These are phyloP conservation scores for Ochotona princeps DNA, from an alignment of 2,113 vertebrate genomes.

Conservation along the genomic window DNA sequence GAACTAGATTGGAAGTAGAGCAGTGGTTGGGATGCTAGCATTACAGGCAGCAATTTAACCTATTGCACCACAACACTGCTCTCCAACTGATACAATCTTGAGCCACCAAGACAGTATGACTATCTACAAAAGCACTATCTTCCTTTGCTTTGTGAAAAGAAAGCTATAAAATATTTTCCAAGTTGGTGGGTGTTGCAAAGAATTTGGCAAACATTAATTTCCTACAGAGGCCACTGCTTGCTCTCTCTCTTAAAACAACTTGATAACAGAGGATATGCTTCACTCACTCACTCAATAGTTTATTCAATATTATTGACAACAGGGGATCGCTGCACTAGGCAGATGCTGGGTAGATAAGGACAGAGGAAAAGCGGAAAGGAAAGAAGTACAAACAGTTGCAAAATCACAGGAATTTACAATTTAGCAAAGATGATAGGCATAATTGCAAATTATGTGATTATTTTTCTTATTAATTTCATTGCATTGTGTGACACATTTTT, in stretches of 20 bases:
- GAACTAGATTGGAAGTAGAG: too few species aligned
- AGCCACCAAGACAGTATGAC: constrained; percentile 34
- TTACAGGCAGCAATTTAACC: too few species aligned
- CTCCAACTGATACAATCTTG: not conserved
- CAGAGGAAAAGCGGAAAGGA: not conserved
- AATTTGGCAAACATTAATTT: constrained; percentile 15
- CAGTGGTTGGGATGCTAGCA: too few species aligned
- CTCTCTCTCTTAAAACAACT: not conserved
- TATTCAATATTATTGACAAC: not conserved
- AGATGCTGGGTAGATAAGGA: not conserved
- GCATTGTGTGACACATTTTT: too few species aligned
- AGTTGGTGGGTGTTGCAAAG: not conserved
- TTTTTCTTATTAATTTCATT: too few species aligned
- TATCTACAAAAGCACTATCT: constrained; percentile 56
- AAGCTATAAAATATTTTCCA: constrained; percentile 43
- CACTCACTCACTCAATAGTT: not conserved
- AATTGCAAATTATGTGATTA: not conserved
- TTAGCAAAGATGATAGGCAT: not conserved
- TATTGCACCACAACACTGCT: too few species aligned
- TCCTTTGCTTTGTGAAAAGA: constrained; percentile 47
- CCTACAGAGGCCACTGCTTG: not conserved
- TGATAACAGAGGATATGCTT: not conserved
- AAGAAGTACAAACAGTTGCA: not conserved
- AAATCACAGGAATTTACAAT: not conserved
- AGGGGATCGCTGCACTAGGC: not conserved